Evolutionary conservation across 2,113 vertebrate species (phyloP), one percentile per base, ranked within the genome.

Genomic region (Triplophysa rosa): DNA sequence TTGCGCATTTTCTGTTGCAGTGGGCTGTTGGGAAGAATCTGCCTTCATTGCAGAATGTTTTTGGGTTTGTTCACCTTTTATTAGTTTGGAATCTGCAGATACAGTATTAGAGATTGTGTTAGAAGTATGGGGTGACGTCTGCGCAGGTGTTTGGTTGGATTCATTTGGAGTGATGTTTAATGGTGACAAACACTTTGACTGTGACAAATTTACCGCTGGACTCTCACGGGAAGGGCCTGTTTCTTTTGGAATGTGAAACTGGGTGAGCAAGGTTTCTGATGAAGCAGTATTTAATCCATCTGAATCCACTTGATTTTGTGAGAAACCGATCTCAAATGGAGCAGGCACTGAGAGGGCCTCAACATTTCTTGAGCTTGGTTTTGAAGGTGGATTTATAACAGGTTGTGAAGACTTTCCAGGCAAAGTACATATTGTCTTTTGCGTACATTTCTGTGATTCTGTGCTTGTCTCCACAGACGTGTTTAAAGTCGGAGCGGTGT

Each of bases 401-500:
- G 49, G 49, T 16, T 58, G 54, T 7, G 8, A 58, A n/a, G 54
- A 21, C 8, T 58, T 21, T 9, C 7, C 54, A 58, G 54, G n/a
- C 17, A 10, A 70, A 19, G 4, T 16, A 69, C 47, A 52, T 24
- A 40, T 14, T n/a, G 58, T 21, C 29, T 70, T 21, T 45, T 67
- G 65, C 24, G 49, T 65, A 40, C 14, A n/a, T 17, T 11, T 12
- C 4, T 80, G 40, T 72, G 49, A 19, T 49, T 61, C 10, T 72
- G 67, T 19, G 33, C 4, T 69, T 67, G 24, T 52, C 17, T 66
- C 67, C 19, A 21, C 37, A 33, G 17, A 47, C 4, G 33, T 17
- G 19, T 52, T 77, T 58, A 23, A 19, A 64, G 29, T 17, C 45
- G 24, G 21, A 49, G 19, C 67, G 7, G 33, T 69, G 58, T 86